A percentile compares a stretch with the other conserved stretches of the same genome.
Conservation (phyloP, 1,140 invertebrate species). For the Venustaconcha ellipsiformis region DNA sequence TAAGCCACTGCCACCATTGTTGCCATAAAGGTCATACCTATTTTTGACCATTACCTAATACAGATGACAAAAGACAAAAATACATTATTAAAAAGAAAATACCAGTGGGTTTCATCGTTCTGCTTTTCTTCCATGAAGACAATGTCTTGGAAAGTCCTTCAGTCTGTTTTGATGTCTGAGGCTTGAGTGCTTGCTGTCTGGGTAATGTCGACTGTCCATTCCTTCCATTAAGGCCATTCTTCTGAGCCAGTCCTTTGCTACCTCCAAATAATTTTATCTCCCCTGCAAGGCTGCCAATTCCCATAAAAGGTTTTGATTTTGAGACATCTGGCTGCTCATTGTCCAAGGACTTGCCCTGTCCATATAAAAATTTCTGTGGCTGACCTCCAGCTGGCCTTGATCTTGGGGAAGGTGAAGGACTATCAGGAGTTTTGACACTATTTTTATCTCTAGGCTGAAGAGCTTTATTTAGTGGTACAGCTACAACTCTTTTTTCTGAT, state of each 20-base stretch:
- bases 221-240: too few relatives aligned
- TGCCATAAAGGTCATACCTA: too few relatives aligned
- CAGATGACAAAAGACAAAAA: background rate
- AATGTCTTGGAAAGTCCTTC: conserved; percentile 44
- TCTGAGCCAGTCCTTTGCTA: background rate
- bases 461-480: conserved; percentile 31
- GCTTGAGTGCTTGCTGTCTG: conserved; percentile 1
- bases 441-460: conserved; percentile 27
- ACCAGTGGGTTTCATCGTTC: conserved; percentile 33
- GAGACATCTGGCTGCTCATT: background rate
- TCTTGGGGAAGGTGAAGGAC: background rate
- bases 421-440: background rate
- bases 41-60: too few relatives aligned
- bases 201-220: too few relatives aligned
- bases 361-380: conserved; percentile 4
- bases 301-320: background rate
- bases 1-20: too few relatives aligned
- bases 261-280: conserved; percentile 27
- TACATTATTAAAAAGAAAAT: background rate
- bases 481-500: conserved; percentile 1
- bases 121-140: conserved; percentile 47
- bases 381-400: background rate
- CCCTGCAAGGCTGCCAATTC: conserved; percentile 7
- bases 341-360: background rate
- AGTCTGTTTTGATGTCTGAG: background rate